phyloP scores from a whole-genome alignment of 2,888 invertebrate genomes.

The Hedychridium roseum region DNA sequence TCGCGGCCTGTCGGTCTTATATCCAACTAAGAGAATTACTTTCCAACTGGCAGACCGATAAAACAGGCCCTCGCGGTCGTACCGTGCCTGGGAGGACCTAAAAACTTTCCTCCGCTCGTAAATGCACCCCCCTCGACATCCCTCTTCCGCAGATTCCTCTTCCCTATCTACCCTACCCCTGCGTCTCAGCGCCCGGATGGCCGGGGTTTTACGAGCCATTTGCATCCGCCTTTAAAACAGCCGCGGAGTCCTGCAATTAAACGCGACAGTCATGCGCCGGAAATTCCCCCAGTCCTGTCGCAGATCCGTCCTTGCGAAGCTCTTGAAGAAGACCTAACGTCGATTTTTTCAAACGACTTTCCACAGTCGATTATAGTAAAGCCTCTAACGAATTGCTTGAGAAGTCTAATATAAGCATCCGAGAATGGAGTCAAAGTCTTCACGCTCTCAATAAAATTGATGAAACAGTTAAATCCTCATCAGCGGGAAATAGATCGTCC shows the following conservation, averaged over 20 bases:
- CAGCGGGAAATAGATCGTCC: no score
- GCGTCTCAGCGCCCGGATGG: slow-evolving; percentile 30
- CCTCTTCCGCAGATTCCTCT: slow-evolving; percentile 21
- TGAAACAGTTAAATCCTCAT: no score
- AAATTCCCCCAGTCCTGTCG: no score
- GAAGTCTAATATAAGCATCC: no score
- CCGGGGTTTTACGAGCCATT: slow-evolving; percentile 60
- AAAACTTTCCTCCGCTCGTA: slow-evolving; percentile 49
- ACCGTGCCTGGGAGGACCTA: slow-evolving; percentile 23
- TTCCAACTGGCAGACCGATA: slow-evolving; percentile 55
- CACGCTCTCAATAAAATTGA: no score
- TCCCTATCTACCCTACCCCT: slow-evolving; percentile 10
- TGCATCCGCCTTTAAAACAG: slow-evolving; percentile 59
- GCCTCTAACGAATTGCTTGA: no score
- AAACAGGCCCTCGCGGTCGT: slow-evolving; percentile 47
- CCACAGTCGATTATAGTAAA: no score
- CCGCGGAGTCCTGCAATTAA: slow-evolving; percentile 56
- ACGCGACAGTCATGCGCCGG: no score
- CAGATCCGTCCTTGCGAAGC: no score
- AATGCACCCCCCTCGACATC: slow-evolving; percentile 35
- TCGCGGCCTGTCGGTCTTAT: slow-evolving; percentile 43
- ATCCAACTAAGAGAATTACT: slow-evolving; percentile 53
- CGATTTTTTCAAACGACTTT: no score
- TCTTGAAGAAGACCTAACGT: no score
- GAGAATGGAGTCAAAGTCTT: no score